These are phyloP conservation scores for Aleadryas rufinucha DNA, from an alignment of 2,113 vertebrate genomes.

Conservation along the genomic window DNA sequence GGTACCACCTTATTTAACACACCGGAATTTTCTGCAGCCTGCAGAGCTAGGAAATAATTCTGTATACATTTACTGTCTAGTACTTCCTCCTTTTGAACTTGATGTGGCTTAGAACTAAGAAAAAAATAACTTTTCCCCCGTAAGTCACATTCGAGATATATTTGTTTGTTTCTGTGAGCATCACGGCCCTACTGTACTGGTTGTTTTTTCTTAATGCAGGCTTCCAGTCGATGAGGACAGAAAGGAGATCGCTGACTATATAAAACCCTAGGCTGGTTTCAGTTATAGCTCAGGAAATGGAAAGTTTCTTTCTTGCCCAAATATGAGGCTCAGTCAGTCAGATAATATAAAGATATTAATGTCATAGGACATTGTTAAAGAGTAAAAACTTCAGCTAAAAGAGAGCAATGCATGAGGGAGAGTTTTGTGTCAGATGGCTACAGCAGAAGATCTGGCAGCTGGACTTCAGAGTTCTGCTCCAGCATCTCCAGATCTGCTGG, in stretches of 20 bases:
- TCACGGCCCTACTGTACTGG: neutral
- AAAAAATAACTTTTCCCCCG: slow-evolving; percentile 36
- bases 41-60: slow-evolving; percentile 69
- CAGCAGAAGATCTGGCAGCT: neutral
- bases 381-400: neutral
- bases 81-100: slow-evolving; percentile 52
- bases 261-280: neutral
- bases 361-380: neutral
- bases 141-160: slow-evolving; percentile 36
- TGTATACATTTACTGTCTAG: slow-evolving; percentile 53
- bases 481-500: neutral
- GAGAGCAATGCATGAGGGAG: neutral
- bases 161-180: slow-evolving; percentile 57
- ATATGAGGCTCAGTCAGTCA: neutral
- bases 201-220: slow-evolving; percentile 18
- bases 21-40: slow-evolving; percentile 67
- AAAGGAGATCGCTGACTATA: neutral
- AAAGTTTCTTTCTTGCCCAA: neutral
- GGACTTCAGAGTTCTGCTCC: neutral
- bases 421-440: neutral
- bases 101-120: slow-evolving; percentile 55
- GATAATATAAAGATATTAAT: neutral
- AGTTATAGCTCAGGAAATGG: neutral
- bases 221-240: neutral
- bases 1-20: slow-evolving; percentile 68